A percentile compares a stretch with the other conserved stretches of the same genome.
Conservation (phyloP, 2,888 invertebrate species). For the Calameuta idolon region DNA sequence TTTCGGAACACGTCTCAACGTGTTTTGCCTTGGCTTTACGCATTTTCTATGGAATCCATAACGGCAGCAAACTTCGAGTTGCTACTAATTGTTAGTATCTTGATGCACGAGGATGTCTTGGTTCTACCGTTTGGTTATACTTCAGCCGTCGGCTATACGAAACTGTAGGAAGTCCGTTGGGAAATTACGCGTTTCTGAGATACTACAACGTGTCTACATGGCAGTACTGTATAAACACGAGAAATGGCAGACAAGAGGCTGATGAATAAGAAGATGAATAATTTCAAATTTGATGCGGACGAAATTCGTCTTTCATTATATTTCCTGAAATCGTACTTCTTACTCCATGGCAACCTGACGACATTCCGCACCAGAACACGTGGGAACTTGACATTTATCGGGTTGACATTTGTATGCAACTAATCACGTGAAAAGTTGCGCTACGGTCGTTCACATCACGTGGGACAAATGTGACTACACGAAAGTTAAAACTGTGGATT, state of each 20-base stretch:
- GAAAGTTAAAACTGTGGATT: neutral
- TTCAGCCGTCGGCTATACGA: neutral
- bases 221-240: neutral
- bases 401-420: neutral
- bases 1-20: neutral
- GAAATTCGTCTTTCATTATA: neutral
- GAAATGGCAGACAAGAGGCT: neutral
- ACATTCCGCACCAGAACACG: neutral
- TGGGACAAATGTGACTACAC: neutral
- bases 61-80: neutral
- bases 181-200: slow-evolving; percentile 49
- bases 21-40: neutral
- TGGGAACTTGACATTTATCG: neutral
- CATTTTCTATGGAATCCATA: neutral
- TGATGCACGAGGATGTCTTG: neutral
- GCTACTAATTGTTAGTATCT: neutral
- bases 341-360: neutral
- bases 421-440: neutral
- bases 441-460: neutral
- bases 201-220: neutral
- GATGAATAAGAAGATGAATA: neutral
- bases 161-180: slow-evolving; percentile 48
- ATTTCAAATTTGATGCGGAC: neutral
- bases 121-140: neutral
- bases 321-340: neutral